Evolutionary conservation across 2,797 vertebrate species (phyloP).

Genomic region (Darevskia mixta): DNA sequence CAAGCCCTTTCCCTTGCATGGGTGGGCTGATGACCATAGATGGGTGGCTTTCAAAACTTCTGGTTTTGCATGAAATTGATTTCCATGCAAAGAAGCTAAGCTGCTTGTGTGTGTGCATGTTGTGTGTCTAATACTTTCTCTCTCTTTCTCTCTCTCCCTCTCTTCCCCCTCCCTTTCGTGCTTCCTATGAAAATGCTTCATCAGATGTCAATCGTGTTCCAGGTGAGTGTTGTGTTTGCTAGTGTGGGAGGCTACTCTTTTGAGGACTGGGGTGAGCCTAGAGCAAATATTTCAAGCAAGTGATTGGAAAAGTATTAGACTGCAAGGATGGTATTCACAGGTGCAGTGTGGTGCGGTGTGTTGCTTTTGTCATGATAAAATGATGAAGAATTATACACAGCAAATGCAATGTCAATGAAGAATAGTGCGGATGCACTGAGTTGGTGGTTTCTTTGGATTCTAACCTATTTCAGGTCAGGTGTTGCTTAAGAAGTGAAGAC

Average conservation of each 20-base stretch:
- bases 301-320: neutral
- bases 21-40: conserved; percentile 72
- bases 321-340: conserved; percentile 21
- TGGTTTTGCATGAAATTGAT: conserved; percentile 90
- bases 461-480: conserved; percentile 23
- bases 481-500: conserved; percentile 27
- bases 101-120: conserved; percentile 70
- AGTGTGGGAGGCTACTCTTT: conserved; percentile 47
- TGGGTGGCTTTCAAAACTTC: conserved; percentile 66
- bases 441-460: neutral
- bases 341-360: neutral
- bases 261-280: neutral
- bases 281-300: conserved; percentile 10
- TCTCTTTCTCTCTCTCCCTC: conserved; percentile 68
- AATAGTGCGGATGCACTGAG: neutral
- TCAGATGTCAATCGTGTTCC: conserved; percentile 91
- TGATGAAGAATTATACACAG: neutral
- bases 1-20: conserved; percentile 80
- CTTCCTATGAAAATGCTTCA: conserved; percentile 80
- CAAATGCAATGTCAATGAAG: neutral
- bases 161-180: conserved; percentile 67
- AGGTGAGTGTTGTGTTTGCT: conserved; percentile 88
- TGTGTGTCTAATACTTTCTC: conserved; percentile 84
- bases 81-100: conserved; percentile 88
- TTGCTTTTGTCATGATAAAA: conserved; percentile 22